These are phyloP conservation scores for Rhogogaster chlorosoma DNA, from an alignment of 2,888 invertebrate species.

Conservation along the genomic window DNA sequence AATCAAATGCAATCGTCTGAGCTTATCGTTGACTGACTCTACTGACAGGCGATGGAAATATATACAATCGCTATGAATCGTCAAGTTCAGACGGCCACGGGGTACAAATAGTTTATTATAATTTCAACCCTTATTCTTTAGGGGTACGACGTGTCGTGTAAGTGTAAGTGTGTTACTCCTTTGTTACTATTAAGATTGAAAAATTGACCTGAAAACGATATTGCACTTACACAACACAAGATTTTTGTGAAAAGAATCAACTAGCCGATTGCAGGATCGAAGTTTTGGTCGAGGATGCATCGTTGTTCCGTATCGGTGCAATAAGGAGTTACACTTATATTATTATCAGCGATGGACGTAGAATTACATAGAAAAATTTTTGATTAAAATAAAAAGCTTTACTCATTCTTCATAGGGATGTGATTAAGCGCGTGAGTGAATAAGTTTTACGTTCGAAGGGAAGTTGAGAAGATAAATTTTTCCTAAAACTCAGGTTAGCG, in stretches of 20 bases:
- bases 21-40: constrained; percentile 26
- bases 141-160: neutral
- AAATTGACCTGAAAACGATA: neutral
- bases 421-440: neutral
- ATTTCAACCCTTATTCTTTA: neutral
- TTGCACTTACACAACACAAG: constrained; percentile 18
- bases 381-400: neutral
- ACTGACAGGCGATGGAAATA: neutral
- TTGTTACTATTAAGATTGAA: neutral
- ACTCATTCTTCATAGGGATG: neutral
- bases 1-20: constrained; percentile 17
- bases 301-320: neutral
- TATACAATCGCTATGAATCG: neutral
- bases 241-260: constrained; percentile 11
- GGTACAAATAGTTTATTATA: neutral
- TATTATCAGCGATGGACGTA: neutral
- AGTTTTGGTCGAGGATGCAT: neutral
- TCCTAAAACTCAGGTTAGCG: neutral
- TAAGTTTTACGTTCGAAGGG: neutral
- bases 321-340: neutral
- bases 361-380: neutral
- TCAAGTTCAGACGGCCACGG: neutral
- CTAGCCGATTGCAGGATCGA: neutral
- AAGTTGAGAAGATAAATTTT: neutral
- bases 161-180: neutral